Evolutionary conservation across 2,888 invertebrate genomes (phyloP).

Genomic region (Eugnorisma glareosa): DNA sequence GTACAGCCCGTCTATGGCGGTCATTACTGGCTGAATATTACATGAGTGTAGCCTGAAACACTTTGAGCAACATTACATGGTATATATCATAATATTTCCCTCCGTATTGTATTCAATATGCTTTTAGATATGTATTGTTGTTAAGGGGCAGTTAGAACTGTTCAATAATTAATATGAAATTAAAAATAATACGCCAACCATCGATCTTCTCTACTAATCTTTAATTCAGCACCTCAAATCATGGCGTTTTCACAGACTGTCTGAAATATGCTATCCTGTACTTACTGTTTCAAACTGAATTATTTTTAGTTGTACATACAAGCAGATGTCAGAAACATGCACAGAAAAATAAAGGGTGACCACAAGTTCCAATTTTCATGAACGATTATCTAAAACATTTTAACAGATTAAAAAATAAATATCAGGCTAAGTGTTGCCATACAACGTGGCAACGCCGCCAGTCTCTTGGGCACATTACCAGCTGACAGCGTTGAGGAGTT

Average conservation of each 20-base stretch:
- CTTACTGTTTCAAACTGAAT: not conserved
- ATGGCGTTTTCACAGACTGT: not conserved
- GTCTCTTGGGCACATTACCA: too few relatives aligned
- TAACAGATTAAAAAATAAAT: too few relatives aligned
- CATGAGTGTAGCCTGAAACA: slow-evolving; percentile 54
- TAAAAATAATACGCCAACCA: not conserved
- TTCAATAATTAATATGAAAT: too few relatives aligned
- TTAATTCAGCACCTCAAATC: not conserved
- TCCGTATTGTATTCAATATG: slow-evolving; percentile 33
- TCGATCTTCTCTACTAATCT: not conserved
- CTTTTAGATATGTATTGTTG: slow-evolving; percentile 15
- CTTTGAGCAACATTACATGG: slow-evolving; percentile 59
- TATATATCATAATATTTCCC: slow-evolving; percentile 70
- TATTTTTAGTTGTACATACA: not conserved
- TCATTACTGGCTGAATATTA: slow-evolving; percentile 67
- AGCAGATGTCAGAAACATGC: not conserved
- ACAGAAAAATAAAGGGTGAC: not conserved
- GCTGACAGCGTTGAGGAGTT: too few relatives aligned
- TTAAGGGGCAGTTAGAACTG: slow-evolving; percentile 44
- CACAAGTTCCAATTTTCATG: not conserved
- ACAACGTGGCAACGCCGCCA: too few relatives aligned
- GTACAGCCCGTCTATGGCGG: slow-evolving; percentile 24
- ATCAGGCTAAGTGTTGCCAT: too few relatives aligned
- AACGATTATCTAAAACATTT: too few relatives aligned
- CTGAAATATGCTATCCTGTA: not conserved